Base-by-base conservation (phyloP, 2,888 invertebrate species). In the Eupithecia subumbrata region DNA sequence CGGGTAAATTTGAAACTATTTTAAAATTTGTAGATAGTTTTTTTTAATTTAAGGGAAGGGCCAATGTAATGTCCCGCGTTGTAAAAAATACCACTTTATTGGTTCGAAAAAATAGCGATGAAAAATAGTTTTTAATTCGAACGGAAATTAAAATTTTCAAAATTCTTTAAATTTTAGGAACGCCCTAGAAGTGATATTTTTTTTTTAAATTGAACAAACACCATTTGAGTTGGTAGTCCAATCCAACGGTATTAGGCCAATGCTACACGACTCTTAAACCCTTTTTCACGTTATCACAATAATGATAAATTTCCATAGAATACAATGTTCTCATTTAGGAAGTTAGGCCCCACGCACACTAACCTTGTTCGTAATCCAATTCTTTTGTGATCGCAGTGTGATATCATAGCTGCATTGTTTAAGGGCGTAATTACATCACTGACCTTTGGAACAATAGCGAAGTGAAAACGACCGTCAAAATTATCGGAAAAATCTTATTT, bases 381-480 rank as follows among this genome's bases (percentile, higher is more conserved):
- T 79, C 79, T 80, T 82, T 82, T 80, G 80, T 80, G 78, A 77
- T 71, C 71, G 48, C 22, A 71, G 63, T 67, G 70, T 67, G 73
- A 68, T 77, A 78, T 76, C 71, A 79, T 69, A 75, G 74, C 72
- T 71, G 76, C 69, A 79, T 80, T 82, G 82, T 82, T 71, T 73
- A 70, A 71, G 79, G 75, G 75, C 78, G 66, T 63, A 75, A 78
- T 82, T 80, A 82, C 80, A 79, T 80, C 79, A 82, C 68, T 75
- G 82, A 80, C 79, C 82, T 82, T 78, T 80, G 72, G 12, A 75
- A 76, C 79, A 80, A 82, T 78, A 75, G 80, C 60, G 67, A 80
- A 79, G 78, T 79, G 76, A 79, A 78, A 77, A 78, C 70, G 76
- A 76, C 74, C 78, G 66, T 77, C 76, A 63, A 79, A 80, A 77